Percentiles rank a stretch among this genome's conserved stretches.
phyloP scores from a whole-genome alignment of 2,888 invertebrate genomes.

The Athalia circularis region DNA sequence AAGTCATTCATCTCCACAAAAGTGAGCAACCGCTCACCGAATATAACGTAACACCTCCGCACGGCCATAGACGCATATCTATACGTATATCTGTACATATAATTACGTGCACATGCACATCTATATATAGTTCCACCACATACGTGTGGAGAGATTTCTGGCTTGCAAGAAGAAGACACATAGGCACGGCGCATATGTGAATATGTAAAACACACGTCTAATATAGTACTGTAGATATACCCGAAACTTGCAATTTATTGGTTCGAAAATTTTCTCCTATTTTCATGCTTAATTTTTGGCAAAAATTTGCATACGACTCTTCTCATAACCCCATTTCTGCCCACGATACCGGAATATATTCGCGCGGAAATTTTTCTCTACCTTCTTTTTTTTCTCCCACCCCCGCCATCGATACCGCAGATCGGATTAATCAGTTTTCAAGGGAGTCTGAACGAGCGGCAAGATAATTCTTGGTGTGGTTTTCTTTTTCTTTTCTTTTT shows the following conservation, averaged over 20 bases:
- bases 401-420: too few species aligned
- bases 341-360: too few species aligned
- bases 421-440: too few species aligned
- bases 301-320: neutral
- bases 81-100: neutral
- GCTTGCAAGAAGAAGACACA: neutral
- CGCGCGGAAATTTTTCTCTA: neutral
- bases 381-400: too few species aligned
- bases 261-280: too few species aligned
- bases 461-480: too few species aligned
- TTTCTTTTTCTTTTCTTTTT: neutral
- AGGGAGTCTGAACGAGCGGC: too few species aligned
- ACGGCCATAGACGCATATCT: too few species aligned
- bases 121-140: neutral
- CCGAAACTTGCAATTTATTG: too few species aligned
- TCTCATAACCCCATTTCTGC: too few species aligned
- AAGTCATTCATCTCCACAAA: conserved; percentile 12
- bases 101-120: neutral
- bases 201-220: neutral
- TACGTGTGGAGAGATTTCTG: conserved; percentile 15
- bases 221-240: too few species aligned
- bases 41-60: neutral
- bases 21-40: neutral
- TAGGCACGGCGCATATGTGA: neutral
- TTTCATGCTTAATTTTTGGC: neutral